Conservation (phyloP, 2,797 vertebrate species). For the Gymnothorax reevesii region DNA sequence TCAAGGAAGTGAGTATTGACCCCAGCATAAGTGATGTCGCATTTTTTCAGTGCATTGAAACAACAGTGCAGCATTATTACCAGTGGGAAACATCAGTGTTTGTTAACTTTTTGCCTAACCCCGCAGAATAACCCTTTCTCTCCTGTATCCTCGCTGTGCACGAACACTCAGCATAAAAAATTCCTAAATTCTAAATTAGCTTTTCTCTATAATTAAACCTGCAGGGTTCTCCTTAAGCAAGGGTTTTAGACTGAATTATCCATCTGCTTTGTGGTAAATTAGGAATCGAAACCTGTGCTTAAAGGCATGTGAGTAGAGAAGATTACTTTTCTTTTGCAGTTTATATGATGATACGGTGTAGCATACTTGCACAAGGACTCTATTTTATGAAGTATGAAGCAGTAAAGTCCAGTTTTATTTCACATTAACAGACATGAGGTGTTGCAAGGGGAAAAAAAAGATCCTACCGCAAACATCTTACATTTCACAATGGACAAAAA, state of each 20-base stretch:
- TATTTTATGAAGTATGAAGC: neutral
- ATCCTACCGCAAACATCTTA: neutral
- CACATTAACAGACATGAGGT: neutral
- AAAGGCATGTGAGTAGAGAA: neutral
- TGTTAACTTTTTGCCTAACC: neutral
- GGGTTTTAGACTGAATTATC: constrained; percentile 3
- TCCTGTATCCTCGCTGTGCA: neutral
- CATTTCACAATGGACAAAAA: neutral
- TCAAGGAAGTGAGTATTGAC: too few relatives aligned
- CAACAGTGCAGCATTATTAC: too few relatives aligned
- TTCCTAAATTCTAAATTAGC: neutral
- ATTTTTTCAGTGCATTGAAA: too few relatives aligned
- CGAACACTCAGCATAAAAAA: neutral
- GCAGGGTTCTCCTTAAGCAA: neutral
- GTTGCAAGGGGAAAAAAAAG: neutral
- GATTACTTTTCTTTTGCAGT: neutral
- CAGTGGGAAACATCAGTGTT: neutral
- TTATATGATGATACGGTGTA: neutral
- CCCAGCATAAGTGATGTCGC: too few relatives aligned
- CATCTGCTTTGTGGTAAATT: neutral
- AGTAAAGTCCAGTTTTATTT: neutral
- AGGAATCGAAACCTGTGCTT: neutral
- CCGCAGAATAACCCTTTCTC: neutral
- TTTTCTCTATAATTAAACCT: neutral
- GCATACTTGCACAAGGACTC: neutral